These are phyloP conservation scores for Spodoptera littoralis DNA, from an alignment of 2,888 invertebrate genomes.

Conservation along the genomic window DNA sequence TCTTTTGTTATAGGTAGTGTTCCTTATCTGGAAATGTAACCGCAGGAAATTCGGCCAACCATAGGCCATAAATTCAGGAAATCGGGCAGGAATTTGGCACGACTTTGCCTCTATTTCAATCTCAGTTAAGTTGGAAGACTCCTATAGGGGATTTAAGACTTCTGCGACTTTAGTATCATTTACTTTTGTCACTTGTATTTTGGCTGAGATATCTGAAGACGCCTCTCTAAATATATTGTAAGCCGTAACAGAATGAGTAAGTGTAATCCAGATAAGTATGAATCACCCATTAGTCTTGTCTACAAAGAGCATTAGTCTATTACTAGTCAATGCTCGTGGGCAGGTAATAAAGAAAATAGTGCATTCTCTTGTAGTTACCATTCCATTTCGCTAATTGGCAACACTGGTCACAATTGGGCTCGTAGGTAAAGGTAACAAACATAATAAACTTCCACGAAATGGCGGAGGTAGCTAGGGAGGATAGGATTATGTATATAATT, in stretches of 20 bases:
- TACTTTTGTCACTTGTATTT: background rate
- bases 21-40: conserved; percentile 26
- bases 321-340: conserved; percentile 18
- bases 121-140: conserved; percentile 14
- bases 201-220: conserved; percentile 2
- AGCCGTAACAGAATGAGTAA: no score
- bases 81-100: conserved; percentile 40
- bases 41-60: conserved; percentile 26
- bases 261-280: no score
- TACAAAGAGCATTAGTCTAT: conserved; percentile 38
- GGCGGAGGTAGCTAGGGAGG: conserved; percentile 1
- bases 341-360: conserved; percentile 27
- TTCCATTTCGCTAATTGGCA: conserved; percentile 63
- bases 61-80: conserved; percentile 25
- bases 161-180: conserved; percentile 20
- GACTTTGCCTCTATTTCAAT: conserved; percentile 27
- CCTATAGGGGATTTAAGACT: conserved; percentile 21
- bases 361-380: conserved; percentile 42
- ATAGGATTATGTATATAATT: conserved; percentile 7
- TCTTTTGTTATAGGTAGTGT: conserved; percentile 14
- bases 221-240: no score
- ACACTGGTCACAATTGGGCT: conserved; percentile 47
- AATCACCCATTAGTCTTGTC: background rate
- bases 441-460: conserved; percentile 25
- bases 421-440: conserved; percentile 15